phyloP scores from a whole-genome alignment of 2,113 vertebrate genomes.

The Myrmecobius fasciatus region DNA sequence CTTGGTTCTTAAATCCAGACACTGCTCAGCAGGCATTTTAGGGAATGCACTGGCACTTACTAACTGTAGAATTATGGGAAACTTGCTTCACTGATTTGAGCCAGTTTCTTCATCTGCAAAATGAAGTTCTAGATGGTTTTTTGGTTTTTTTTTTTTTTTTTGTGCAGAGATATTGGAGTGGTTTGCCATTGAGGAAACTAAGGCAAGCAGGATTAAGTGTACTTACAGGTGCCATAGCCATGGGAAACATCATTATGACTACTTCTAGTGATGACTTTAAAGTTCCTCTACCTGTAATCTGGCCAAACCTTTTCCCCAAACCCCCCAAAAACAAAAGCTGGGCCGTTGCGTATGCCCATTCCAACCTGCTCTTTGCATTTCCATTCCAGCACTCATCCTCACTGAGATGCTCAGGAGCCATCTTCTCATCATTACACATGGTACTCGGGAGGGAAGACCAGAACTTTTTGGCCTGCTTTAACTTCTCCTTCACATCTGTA shows the following conservation, averaged over 20 bases:
- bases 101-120: neutral
- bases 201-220: neutral
- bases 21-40: neutral
- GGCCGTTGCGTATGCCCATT: fast-evolving
- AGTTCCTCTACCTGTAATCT: fast-evolving
- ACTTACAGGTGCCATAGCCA: neutral
- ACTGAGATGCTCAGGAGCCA: slow-evolving; percentile 85
- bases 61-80: neutral
- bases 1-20: neutral
- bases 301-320: neutral
- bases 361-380: slow-evolving; percentile 95
- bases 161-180: neutral
- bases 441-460: slow-evolving; percentile 96
- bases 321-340: neutral
- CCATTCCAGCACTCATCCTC: slow-evolving; percentile 93
- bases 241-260: neutral
- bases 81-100: neutral
- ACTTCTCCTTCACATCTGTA: slow-evolving; percentile 95
- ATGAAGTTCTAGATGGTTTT: neutral
- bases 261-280: neutral
- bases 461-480: slow-evolving; percentile 97
- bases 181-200: neutral
- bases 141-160: neutral
- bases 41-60: neutral
- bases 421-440: slow-evolving; percentile 91